Evolutionary conservation across 2,113 vertebrate species (phyloP), one percentile per base, ranked within the genome.

Genomic region (Raja brachyura): DNA sequence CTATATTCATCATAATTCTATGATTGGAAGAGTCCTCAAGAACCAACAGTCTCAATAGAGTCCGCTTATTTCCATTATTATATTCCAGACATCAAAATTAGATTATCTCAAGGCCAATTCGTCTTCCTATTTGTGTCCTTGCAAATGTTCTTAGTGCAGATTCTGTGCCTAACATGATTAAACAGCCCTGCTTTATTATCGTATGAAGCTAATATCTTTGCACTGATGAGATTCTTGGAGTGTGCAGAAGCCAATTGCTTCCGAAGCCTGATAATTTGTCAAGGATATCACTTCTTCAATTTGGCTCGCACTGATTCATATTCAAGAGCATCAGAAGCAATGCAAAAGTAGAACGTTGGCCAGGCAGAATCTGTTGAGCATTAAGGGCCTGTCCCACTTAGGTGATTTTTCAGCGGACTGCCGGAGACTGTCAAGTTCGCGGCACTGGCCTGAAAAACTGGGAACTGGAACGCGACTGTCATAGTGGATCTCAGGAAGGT

Each of bases 221-320:
- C 66, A 54, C 88, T 73, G 33, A 48, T 73, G 33, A 11, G 31
- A 39, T 25, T 92, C 88, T n/a, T 73, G 33, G 66, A 31, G 31
- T 73, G 66, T 39, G 18, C 63, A 73, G 66, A 25, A 39, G 68
- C 18, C 88, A 39, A 73, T 73, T 25, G 68, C 20, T 48, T 18
- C 66, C 73, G 66, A 92, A 22, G 31, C 28, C 59, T 66, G 86
- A 66, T 90, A 33, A 90, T 90, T 85, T 90, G 28, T 68, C 86
- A 63, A 33, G 61, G 63, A 90, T 90, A n/a, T 68, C 18, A 18
- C 31, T 66, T 18, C 61, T 90, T 68, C 7, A 16, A 33, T 33
- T 20, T 33, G 61, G 16, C n/a, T 88, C n/a, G 28, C n/a, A 28
- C 56, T 61, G 48, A 85, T 85, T 54, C 54, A 31, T 56, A 31